Base-by-base conservation (phyloP, 2,113 vertebrate genomes). In the Leiothrix lutea region DNA sequence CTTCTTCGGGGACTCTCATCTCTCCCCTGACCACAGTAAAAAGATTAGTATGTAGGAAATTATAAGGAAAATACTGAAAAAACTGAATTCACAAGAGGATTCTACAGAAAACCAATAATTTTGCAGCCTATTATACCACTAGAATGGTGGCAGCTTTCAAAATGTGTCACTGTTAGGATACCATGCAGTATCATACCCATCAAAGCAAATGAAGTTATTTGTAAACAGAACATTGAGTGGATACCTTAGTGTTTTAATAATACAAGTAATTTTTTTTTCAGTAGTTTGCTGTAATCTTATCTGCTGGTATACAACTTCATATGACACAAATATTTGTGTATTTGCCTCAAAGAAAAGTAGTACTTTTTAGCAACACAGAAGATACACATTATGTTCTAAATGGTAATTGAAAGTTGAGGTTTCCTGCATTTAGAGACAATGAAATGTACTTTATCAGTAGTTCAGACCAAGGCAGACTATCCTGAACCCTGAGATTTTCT, bases 1-100 rank as follows among this genome's bases (percentile, higher is more conserved):
- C 99, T 97, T 99, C 99, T 97, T 99, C 99, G 20, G 99, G 99
- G 31, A 99, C 99, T 54, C 98, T 99, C 95, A 99, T 98, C 96
- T 99, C 99, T 87, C 99, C 99, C 92, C 99, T 98, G 45, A 99
- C 99, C 42, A 99, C 99, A 92, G 99, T 99, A 97, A 99, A 99
- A 95, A 99, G 98, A 98, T 99, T 99, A 96, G 98, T 99, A 99
- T 99, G 99, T 99, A 98, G 44, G 91, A 96, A 96, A 93, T 51
- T 8, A 31, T 96, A 96, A 96, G 96, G 87, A 94, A 96, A 97
- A 91, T 6, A n/a, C 14, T 25, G 50, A 69, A 90, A 91, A 47
- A 33, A 21, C 62, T 75, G 50, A 58, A 22, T 65, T 50, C 31
- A 65, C 21, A 72, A 44, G 16, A 65, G 8, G 6, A 80, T 62